Percentiles rank a stretch among this genome's conserved stretches.
These are phyloP conservation scores for pig (Sus scrofa) DNA, from an alignment of 2,113 vertebrate genomes.

Conservation along the genomic window T2T-Sscrofa CM000820.6:71167001-71167500, in stretches of 20 bases:
- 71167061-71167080: neutral
- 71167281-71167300: neutral
- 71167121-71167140: neutral
- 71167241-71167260: neutral
- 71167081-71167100: neutral
- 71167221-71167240: too few relatives aligned
- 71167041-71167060: neutral
- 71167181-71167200: too few relatives aligned
- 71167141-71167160: too few relatives aligned
- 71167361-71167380: neutral
- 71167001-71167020: neutral
- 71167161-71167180: too few relatives aligned
- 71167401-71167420: neutral
- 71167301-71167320: neutral
- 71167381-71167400: conserved; percentile 55
- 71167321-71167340: neutral
- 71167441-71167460: neutral
- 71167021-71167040: neutral
- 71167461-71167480: neutral
- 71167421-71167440: conserved; percentile 35
- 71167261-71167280: neutral
- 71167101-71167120: neutral
- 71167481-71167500: neutral
- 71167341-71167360: neutral
- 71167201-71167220: too few relatives aligned